Conservation (phyloP, 1,140 invertebrate species). For the Zophobas atratus region DNA sequence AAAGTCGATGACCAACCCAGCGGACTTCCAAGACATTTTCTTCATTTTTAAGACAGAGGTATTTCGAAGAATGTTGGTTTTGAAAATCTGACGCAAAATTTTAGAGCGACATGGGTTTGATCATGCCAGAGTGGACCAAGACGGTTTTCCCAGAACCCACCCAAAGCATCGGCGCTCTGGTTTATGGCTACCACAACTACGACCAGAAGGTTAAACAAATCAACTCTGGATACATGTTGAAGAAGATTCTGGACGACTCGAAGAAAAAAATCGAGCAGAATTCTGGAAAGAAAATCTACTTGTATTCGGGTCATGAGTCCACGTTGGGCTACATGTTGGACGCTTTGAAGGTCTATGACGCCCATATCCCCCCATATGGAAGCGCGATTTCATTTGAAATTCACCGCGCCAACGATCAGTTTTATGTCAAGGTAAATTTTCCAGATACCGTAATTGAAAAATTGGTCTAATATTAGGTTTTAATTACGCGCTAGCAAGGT, state of each 20-base stretch:
- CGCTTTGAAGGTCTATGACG: constrained; percentile 74
- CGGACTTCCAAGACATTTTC: constrained; percentile 57
- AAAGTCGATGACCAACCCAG: constrained; percentile 52
- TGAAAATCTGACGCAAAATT: not conserved
- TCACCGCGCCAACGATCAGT: constrained; percentile 19
- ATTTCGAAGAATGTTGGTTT: not conserved
- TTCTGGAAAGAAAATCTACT: constrained; percentile 69
- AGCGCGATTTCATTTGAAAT: constrained; percentile 66
- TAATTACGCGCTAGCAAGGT: not conserved
- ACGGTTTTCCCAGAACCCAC: constrained; percentile 59
- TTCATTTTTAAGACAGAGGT: constrained; percentile 56
- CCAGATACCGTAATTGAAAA: no score
- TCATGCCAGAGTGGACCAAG: constrained; percentile 62
- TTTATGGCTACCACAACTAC: constrained; percentile 57
- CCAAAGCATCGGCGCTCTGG: constrained; percentile 47
- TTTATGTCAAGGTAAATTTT: constrained; percentile 46
- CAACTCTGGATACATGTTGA: constrained; percentile 52
- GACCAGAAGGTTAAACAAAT: constrained; percentile 48
- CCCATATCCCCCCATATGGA: constrained; percentile 72
- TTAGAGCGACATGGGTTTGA: constrained; percentile 56
- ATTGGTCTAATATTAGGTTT: not conserved
- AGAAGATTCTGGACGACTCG: constrained; percentile 67
- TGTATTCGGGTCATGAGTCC: constrained; percentile 80
- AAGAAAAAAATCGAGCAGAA: constrained; percentile 65
- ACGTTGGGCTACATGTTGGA: constrained; percentile 77